Evolutionary conservation across 2,113 vertebrate genomes (phyloP), one percentile per base, ranked within the genome.

Genomic region (Alligator sinensis): DNA sequence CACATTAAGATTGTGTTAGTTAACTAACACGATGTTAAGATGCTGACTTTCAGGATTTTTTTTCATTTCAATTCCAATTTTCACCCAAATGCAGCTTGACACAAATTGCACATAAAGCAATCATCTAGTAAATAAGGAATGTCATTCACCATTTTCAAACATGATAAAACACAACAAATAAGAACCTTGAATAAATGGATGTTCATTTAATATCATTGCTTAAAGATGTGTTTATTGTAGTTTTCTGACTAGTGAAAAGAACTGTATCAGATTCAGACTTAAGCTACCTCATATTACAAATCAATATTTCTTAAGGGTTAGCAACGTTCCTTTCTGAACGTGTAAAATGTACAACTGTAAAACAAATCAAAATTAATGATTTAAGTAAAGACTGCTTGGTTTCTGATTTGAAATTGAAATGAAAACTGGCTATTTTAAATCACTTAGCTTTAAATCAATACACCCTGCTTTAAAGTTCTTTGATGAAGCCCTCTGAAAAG

Each of bases 361-460:
- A n/a, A 25, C 62, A 91, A 94, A 90, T 80, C 24, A 58, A 75
- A 47, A 47, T 47, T 47, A 47, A 76, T 92, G 86, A 92, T 57
- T 86, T 80, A 91, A 94, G 70, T 77, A 47, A 55, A 62, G 24
- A 38, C 90, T 82, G 82, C 57, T 87, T 60, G 14, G 25, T 79
- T 47, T 82, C 77, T 89, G 58, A 87, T 92, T 89, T 93, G 47
- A 94, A 94, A 88, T 74, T 59, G 82, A 76, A 92, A 70, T 89
- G 80, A 54, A 89, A 94, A 83, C n/a, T 4, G 16, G n/a, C 47
- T 47, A 47, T 47, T 78, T 90, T 93, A 91, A 92, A 90, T 91
- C 80, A 82, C 75, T 78, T 30, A 2, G 8, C 61, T 76, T 88
- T 84, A 80, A 85, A 84, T 64, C 38, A 34, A 34, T 86, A 77